A percentile compares a stretch with the other conserved stretches of the same genome.
These are phyloP conservation scores for Pterostichus madidus DNA, from an alignment of 2,888 invertebrate species.

Conservation along the genomic window DNA sequence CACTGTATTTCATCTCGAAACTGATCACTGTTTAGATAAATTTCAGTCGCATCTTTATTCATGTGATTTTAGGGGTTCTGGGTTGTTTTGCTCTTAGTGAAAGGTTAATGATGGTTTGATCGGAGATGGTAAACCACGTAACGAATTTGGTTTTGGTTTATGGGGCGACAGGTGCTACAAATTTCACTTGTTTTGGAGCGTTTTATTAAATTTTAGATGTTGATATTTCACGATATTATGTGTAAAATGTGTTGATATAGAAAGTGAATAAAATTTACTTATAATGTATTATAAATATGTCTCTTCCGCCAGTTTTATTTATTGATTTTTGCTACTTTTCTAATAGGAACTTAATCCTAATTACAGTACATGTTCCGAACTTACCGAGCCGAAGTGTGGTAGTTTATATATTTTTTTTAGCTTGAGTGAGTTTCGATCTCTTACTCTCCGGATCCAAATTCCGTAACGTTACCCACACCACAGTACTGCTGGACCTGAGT, in stretches of 20 bases:
- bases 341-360: no score
- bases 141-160: constrained; percentile 19
- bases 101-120: constrained; percentile 35
- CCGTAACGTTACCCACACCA: no score
- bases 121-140: constrained; percentile 19
- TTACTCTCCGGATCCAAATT: no score
- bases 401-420: no score
- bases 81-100: constrained; percentile 38
- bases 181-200: constrained; percentile 18
- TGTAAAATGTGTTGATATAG: background rate
- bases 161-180: constrained; percentile 12
- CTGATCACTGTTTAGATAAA: constrained; percentile 40
- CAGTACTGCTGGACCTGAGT: no score
- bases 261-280: no score
- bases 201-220: background rate
- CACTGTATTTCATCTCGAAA: constrained; percentile 35
- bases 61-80: constrained; percentile 52
- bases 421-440: no score
- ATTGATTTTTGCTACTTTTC: no score
- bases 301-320: no score
- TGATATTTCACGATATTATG: background rate
- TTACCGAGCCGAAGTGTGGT: no score
- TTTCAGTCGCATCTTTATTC: constrained; percentile 61
- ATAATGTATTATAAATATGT: no score
- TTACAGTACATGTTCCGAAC: no score